Conservation (phyloP, 2,888 invertebrate genomes). For the Flexamia atlantica region DNA sequence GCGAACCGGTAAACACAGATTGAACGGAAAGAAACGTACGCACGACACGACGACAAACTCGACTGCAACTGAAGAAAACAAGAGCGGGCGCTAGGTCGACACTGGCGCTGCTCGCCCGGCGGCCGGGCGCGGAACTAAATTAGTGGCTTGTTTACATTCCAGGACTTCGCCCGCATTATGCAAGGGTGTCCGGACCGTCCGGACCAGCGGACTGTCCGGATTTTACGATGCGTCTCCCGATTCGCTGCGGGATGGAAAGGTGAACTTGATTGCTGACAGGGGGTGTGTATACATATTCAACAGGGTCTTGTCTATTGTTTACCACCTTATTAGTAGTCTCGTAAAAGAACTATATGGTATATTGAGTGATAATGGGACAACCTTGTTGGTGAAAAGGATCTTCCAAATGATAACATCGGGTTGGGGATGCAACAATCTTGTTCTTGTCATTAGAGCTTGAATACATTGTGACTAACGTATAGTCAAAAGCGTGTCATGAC, state of each 20-base stretch:
- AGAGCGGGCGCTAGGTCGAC: background rate
- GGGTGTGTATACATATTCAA: background rate
- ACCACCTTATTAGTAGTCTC: background rate
- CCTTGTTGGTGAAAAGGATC: no score
- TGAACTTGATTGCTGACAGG: background rate
- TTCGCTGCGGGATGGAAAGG: background rate
- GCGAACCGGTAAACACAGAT: constrained; percentile 29
- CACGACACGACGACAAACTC: constrained; percentile 7
- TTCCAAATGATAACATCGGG: no score
- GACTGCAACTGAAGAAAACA: constrained; percentile 4
- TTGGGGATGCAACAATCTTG: no score
- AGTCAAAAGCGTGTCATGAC: no score
- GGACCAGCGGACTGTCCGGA: background rate
- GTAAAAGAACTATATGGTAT: background rate
- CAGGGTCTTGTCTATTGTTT: background rate
- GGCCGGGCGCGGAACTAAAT: constrained; percentile 38
- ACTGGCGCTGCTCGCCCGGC: background rate
- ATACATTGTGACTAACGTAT: no score
- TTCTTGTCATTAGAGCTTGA: no score
- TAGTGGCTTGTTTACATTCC: constrained; percentile 51
- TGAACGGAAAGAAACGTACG: background rate
- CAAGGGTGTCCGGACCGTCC: background rate
- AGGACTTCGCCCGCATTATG: background rate
- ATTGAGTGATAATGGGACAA: no score
- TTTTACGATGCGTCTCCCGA: background rate